Base-by-base conservation (phyloP, 2,888 invertebrate genomes). In the Hydrotaea cyrtoneurina region DNA sequence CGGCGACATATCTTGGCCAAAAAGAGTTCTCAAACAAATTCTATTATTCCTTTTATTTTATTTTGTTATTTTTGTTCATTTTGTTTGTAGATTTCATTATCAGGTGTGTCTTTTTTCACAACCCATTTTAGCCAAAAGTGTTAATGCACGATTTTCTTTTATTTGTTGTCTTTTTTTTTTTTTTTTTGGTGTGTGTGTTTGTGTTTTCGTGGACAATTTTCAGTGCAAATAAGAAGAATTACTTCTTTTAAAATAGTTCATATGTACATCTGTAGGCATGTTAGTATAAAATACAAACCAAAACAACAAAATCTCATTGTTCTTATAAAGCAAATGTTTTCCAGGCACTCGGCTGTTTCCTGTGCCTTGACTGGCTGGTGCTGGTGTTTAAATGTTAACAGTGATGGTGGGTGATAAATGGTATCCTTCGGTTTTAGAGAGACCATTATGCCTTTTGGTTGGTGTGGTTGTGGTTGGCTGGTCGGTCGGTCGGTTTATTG, bases 91-190 rank as follows among this genome's bases (percentile, higher is more conserved):
- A 73, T 78, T 76, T 73, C 83, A 84, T 87, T 87, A 87, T 87
- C 87, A 87, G 87, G 87, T 87, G 87, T 87, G 87, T 86, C 80
- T 82, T 80, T 82, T 81, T 79, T 78, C 78, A 85, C 83, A 85
- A 80, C 79, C 79, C 76, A 77, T 82, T 85, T 82, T 74, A 50
- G 43, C 82, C 36, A 80, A 83, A 82, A 84, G 82, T 83, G 85
- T 83, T 86, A 83, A 76, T 85, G 86, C 87, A 87, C 87, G 87
- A 87, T 85, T 86, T 87, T 82, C 76, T 78, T 82, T 82, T 55
- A 71, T 55, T 62, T 62, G 71, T 73, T 76, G 50, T 66, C 59
- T 71, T 82, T 43, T 36, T 69, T n/a, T n/a, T n/a, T n/a, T n/a
- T n/a, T 43, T 69, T 21, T 53, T 2, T 0, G 59, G 26, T 59